These are phyloP conservation scores for Myotis davidii DNA, from an alignment of 2,113 vertebrate species.

Conservation along the genomic window DNA sequence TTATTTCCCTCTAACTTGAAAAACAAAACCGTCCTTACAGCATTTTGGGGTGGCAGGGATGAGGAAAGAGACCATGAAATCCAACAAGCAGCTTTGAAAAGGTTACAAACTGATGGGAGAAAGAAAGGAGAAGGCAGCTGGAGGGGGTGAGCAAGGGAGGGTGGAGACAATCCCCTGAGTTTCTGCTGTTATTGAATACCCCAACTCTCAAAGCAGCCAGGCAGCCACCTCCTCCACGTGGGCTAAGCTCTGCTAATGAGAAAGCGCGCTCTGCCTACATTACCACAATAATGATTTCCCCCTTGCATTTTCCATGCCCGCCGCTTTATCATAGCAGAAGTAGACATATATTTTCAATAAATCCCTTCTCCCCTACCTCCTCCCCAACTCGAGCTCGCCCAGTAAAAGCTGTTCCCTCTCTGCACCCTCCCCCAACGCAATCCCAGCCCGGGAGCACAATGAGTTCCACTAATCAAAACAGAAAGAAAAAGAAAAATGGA, in stretches of 20 bases:
- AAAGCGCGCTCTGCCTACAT: slow-evolving; percentile 70
- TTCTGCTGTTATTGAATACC: slow-evolving; percentile 72
- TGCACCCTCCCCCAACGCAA: slow-evolving; percentile 20
- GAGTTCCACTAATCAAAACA: slow-evolving; percentile 76
- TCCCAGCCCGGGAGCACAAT: slow-evolving; percentile 67
- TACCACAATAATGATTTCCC: slow-evolving; percentile 71
- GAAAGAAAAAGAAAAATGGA: slow-evolving; percentile 74
- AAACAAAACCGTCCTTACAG: slow-evolving; percentile 66
- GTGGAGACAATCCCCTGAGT: slow-evolving; percentile 69
- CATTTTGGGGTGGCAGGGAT: slow-evolving; percentile 56
- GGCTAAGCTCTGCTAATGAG: slow-evolving; percentile 69
- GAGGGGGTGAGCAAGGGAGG: slow-evolving; percentile 17
- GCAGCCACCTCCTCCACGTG: slow-evolving; percentile 43
- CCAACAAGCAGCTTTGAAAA: slow-evolving; percentile 53
- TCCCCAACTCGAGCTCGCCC: slow-evolving; percentile 51
- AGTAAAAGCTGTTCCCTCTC: slow-evolving; percentile 57
- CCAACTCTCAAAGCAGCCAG: slow-evolving; percentile 63
- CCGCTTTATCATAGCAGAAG: slow-evolving; percentile 65
- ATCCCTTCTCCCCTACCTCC: slow-evolving; percentile 67
- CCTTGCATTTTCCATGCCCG: slow-evolving; percentile 35
- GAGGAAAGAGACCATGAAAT: slow-evolving; percentile 29
- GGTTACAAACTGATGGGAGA: slow-evolving; percentile 24
- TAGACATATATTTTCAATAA: slow-evolving; percentile 80
- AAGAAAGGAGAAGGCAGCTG: slow-evolving; percentile 54
- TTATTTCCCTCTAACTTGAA: slow-evolving; percentile 76